Evolutionary conservation across 2,797 vertebrate species (phyloP).

Genomic region (Mormyrops boulengeri): DNA sequence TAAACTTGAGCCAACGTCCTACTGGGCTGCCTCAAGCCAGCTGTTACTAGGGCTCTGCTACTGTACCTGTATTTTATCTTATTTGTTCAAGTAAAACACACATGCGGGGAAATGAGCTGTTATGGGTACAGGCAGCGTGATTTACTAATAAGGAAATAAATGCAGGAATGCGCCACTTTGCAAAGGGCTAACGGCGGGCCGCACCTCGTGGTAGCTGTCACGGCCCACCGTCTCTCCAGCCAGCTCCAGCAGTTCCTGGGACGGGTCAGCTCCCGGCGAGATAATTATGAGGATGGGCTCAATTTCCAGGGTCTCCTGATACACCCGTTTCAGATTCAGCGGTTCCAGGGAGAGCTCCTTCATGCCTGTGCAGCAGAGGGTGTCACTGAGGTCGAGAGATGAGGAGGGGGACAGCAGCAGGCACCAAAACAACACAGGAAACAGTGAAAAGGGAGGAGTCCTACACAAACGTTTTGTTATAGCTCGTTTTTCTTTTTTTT

Average conservation of each 20-base stretch:
- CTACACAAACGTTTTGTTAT: neutral
- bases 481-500: neutral
- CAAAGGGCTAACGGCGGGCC: neutral
- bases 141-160: neutral
- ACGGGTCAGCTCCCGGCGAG: constrained; percentile 93
- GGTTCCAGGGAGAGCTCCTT: constrained; percentile 85
- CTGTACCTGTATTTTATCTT: neutral
- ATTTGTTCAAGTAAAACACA: neutral
- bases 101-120: neutral
- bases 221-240: constrained; percentile 72
- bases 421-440: neutral
- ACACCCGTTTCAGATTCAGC: constrained; percentile 81
- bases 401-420: neutral
- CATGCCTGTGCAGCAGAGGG: constrained; percentile 62
- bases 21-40: neutral
- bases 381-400: neutral
- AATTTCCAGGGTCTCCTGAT: constrained; percentile 78
- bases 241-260: constrained; percentile 90
- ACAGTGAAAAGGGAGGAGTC: neutral
- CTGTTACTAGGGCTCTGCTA: neutral
- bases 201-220: constrained; percentile 84
- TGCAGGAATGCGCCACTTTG: neutral
- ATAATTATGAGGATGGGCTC: constrained; percentile 92
- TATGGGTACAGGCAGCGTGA: neutral
- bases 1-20: neutral